phyloP scores from a whole-genome alignment of 2,113 vertebrate species.

The Corythornis vintsioides region DNA sequence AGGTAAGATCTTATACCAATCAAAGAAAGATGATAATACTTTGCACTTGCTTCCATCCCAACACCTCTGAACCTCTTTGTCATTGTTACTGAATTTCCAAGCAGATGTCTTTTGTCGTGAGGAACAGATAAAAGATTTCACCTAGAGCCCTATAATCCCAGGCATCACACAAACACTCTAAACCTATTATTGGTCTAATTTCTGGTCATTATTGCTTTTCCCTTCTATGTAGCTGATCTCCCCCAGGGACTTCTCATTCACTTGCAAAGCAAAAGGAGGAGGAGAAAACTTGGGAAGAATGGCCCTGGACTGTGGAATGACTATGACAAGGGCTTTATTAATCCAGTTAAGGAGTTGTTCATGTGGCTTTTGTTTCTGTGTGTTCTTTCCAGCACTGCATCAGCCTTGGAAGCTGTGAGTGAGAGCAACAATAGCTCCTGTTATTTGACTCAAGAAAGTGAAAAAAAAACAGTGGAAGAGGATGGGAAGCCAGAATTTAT shows the following conservation, averaged over 20 bases:
- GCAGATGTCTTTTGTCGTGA: neutral
- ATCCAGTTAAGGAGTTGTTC: neutral
- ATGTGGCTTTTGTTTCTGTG: neutral
- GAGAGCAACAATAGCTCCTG: slow-evolving; percentile 10
- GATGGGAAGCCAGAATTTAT: slow-evolving; percentile 21
- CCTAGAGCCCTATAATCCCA: neutral
- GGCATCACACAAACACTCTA: neutral
- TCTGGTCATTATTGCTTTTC: neutral
- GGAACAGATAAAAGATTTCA: neutral
- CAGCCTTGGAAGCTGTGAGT: neutral
- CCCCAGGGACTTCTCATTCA: neutral
- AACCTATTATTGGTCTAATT: neutral
- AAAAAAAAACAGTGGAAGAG: slow-evolving; percentile 36
- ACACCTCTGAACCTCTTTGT: neutral
- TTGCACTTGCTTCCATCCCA: neutral
- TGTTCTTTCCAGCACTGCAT: slow-evolving; percentile 32
- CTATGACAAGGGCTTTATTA: neutral
- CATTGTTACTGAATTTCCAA: neutral
- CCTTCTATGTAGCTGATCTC: neutral
- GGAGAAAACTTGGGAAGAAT: neutral
- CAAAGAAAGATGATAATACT: neutral
- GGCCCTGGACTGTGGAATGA: neutral
- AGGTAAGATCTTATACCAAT: slow-evolving; percentile 54
- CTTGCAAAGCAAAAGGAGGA: neutral
- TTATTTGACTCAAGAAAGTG: slow-evolving; percentile 39